These are phyloP conservation scores for Bombus confusus DNA, from an alignment of 1,140 invertebrate genomes.

Conservation along the genomic window DNA sequence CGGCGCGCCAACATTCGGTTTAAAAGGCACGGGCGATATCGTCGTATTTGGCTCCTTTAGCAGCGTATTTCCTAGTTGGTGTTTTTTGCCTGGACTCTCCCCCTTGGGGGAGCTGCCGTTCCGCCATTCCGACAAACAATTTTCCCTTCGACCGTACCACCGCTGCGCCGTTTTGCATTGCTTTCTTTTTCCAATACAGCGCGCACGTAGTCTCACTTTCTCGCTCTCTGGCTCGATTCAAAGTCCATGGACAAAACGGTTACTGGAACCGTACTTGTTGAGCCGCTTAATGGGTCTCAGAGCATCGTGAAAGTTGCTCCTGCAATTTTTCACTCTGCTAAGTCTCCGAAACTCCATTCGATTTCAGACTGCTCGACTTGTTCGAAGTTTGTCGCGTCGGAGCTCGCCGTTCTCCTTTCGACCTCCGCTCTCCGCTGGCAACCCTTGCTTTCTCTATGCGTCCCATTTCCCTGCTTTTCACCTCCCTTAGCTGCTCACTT, in stretches of 20 bases:
- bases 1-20: neutral
- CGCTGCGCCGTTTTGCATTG: neutral
- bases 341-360: slow-evolving; percentile 75
- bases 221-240: slow-evolving; percentile 47
- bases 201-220: neutral
- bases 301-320: slow-evolving; percentile 71
- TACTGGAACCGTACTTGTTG: slow-evolving; percentile 75
- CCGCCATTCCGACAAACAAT: slow-evolving; percentile 46
- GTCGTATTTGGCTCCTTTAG: slow-evolving; percentile 44
- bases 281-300: slow-evolving; percentile 73
- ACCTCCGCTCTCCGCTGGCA: neutral
- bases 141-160: slow-evolving; percentile 34
- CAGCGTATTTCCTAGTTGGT: slow-evolving; percentile 2
- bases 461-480: slow-evolving; percentile 4
- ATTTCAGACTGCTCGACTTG: slow-evolving; percentile 77
- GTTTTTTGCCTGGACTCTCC: slow-evolving; percentile 10
- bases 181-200: slow-evolving; percentile 22
- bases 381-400: slow-evolving; percentile 71
- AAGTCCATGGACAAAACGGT: slow-evolving; percentile 55
- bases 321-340: slow-evolving; percentile 78
- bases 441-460: neutral
- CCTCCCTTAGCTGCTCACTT: neutral
- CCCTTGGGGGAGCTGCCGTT: slow-evolving; percentile 1
- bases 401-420: slow-evolving; percentile 7
- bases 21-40: slow-evolving; percentile 35